Conservation (phyloP, 2,888 invertebrate species). For the Xestia ashworthii region DNA sequence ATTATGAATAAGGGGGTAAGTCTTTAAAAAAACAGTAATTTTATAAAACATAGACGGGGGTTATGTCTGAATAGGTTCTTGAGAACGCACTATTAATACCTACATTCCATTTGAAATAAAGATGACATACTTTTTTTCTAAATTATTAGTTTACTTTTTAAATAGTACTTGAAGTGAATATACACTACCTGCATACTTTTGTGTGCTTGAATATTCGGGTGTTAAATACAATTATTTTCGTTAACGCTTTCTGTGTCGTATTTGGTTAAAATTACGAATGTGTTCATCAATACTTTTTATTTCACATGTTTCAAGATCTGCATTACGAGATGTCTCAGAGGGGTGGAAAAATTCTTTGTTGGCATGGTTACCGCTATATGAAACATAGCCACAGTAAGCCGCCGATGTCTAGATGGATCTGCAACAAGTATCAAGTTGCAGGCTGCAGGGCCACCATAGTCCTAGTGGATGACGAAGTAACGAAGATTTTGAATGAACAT, state of each 20-base stretch:
- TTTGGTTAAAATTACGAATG: background rate
- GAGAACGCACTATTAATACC: background rate
- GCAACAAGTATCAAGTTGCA: constrained; percentile 52
- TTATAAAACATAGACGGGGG: no score
- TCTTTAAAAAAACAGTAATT: background rate
- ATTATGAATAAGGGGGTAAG: no score
- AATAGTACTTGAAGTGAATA: background rate
- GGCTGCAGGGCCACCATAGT: no score
- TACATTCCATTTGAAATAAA: no score
- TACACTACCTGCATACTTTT: background rate
- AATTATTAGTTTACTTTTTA: no score
- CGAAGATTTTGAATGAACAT: no score
- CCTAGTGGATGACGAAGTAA: no score
- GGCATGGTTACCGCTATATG: constrained; percentile 34
- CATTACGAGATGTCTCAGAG: constrained; percentile 7
- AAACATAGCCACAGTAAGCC: constrained; percentile 40
- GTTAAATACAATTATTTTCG: background rate
- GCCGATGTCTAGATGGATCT: constrained; percentile 61
- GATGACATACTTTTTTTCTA: background rate
- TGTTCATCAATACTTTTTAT: background rate
- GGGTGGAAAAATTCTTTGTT: constrained; percentile 34
- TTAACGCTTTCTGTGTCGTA: background rate
- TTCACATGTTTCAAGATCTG: constrained; percentile 4
- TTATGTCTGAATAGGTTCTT: background rate
- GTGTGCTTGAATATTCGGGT: background rate